These are phyloP conservation scores for Ianthella basta DNA, from an alignment of 37 sponge, comb jelly and placozoan species.

Conservation along the genomic window DNA sequence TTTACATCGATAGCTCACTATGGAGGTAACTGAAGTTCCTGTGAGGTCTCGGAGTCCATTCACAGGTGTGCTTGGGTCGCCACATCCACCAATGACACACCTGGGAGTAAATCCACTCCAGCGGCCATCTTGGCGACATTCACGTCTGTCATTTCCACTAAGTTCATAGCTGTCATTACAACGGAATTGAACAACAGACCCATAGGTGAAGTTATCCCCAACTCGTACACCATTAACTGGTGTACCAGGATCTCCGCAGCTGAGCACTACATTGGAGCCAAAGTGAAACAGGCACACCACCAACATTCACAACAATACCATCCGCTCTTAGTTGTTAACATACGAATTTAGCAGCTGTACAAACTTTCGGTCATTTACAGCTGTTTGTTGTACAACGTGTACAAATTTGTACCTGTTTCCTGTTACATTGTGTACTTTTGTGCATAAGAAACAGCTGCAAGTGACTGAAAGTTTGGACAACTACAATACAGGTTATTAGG, in stretches of 20 bases:
- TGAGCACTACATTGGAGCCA: not conserved
- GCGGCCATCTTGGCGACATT: conserved; percentile 29
- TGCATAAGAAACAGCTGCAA: no score
- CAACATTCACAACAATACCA: no score
- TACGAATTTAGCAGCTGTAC: no score
- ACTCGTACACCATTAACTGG: conserved; percentile 33
- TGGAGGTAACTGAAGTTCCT: conserved; percentile 25
- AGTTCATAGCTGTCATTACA: conserved; percentile 41
- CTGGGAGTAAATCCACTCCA: conserved; percentile 21
- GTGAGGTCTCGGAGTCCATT: conserved; percentile 35
- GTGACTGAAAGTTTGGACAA: no score
- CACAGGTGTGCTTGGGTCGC: conserved; percentile 26
- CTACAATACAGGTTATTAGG: no score
- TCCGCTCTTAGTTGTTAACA: no score
- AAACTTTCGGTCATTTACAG: no score
- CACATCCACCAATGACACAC: conserved; percentile 38
- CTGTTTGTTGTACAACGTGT: no score
- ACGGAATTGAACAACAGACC: conserved; percentile 22
- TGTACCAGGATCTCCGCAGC: conserved; percentile 10
- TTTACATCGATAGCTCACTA: conserved; percentile 37
- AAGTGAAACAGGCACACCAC: not conserved
- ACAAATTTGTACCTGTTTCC: no score
- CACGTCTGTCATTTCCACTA: conserved; percentile 18
- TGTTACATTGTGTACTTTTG: no score
- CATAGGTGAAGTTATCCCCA: conserved; percentile 5